A percentile compares a stretch with the other conserved stretches of the same genome.
Evolutionary conservation across 2,113 vertebrate species (phyloP).

Genomic region (Sceloporus undulatus): DNA sequence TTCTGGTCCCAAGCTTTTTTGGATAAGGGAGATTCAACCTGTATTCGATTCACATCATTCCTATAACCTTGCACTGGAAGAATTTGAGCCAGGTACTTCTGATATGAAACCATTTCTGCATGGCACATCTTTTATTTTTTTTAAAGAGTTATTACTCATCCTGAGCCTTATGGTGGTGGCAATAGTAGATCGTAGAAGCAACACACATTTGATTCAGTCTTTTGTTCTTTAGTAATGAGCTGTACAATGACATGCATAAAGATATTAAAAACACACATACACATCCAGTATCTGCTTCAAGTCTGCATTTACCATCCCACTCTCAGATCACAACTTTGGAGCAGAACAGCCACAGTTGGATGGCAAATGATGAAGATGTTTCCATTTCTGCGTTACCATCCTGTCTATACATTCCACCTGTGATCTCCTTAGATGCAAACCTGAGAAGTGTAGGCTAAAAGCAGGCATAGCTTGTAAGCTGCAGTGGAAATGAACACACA

Average conservation of each 20-base stretch:
- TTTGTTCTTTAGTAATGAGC: neutral
- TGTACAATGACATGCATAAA: too few species aligned
- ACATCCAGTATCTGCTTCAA: neutral
- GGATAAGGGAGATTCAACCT: too few species aligned
- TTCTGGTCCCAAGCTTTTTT: too few species aligned
- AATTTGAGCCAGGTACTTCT: too few species aligned
- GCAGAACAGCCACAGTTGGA: neutral
- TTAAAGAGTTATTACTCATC: too few species aligned
- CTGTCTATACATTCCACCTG: neutral
- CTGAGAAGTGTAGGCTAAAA: neutral
- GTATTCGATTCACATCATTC: too few species aligned
- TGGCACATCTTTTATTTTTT: too few species aligned
- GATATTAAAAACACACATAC: too few species aligned
- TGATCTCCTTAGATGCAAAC: neutral
- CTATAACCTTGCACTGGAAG: too few species aligned
- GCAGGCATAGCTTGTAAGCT: neutral
- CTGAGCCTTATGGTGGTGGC: too few species aligned
- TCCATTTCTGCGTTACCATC: neutral
- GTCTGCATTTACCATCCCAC: too few species aligned
- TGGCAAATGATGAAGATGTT: neutral
- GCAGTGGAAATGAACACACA: neutral
- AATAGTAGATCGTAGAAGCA: neutral
- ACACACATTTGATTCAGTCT: neutral
- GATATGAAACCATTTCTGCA: neutral
- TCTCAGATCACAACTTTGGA: neutral